Base-by-base conservation (phyloP, 2,797 vertebrate genomes). In the Rhinatrema bivittatum region DNA sequence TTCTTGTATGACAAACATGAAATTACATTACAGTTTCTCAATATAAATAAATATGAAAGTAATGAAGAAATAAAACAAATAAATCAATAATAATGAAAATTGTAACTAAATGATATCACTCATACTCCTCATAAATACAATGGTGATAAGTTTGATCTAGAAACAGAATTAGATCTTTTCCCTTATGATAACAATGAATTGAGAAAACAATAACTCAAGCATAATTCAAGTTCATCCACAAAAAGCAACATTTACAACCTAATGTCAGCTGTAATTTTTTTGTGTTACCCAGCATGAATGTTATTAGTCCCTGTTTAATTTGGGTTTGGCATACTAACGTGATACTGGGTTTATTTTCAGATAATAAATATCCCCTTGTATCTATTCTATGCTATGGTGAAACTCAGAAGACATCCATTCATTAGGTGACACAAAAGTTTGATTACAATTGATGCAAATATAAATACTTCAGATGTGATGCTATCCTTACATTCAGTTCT, bases 381-480 rank as follows among this genome's bases (percentile, higher is more conserved):
- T 26, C n/a, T n/a, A 46, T 54, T 61, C 16, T 9, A 26, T 31
- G 48, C 53, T 53, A 51, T 13, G 48, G 22, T 31, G 21, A 69
- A 66, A 68, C 56, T 45, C 44, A 56, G 29, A 37, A 74, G 46
- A 60, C 52, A 62, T 39, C 72, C 65, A 62, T 60, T 64, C 60
- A 69, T 60, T 62, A 17, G 1, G 53, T 22, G 27, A 62, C 76
- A 68, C 56, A 68, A 39, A 41, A 62, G 18, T 53, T 63, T 72
- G 58, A 61, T 71, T 74, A 59, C n/a, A n/a, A n/a, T n/a, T n/a
- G n/a, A n/a, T n/a, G n/a, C n/a, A n/a, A n/a, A n/a, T n/a, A n/a
- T 41, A 56, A 64, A 48, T 42, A 47, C 23, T 34, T 62, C 21
- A 7, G 49, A 38, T 46, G 20, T 55, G 35, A 38, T 46, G 52